Base-by-base conservation (phyloP, 2,888 invertebrate genomes). In the Leptarthrus brevirostris region DNA sequence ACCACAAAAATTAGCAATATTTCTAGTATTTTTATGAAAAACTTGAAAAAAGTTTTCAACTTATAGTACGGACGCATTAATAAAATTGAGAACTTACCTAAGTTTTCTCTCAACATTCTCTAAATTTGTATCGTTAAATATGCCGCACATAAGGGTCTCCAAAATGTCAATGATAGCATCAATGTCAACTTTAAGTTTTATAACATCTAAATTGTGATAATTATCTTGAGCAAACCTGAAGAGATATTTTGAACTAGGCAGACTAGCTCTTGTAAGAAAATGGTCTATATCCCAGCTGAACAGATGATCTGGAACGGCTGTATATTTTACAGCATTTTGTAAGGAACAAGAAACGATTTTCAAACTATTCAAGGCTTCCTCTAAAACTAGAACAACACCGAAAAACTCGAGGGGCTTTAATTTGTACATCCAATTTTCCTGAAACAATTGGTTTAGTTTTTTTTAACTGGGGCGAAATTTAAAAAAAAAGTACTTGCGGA, bases 271-370 rank as follows among this genome's bases (percentile, higher is more conserved):
- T 14, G 44, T 14, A 2, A 73, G n/a, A 22, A 70, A 76, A 12
- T 73, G 52, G 1, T 70, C 44, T 0, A 22, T 18, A 5, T 54
- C 12, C 76, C 76, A 76, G 18, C 74, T 58, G 47, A 74, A 76
- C 34, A 76, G 8, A 12, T 26, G 34, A 34, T 74, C 3, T 6
- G 75, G 75, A 24, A 61, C 5, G 0, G 18, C 8, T 2, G 40
- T 30, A 18, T 54, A 1, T 3, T n/a, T 64, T 6, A 10, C 12
- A 22, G n/a, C 6, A 12, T 22, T 14, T 47, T 44, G 18, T 3
- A 64, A 2, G 8, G 10, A 22, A 24, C 64, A 64, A 6, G n/a
- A 16, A 2, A 64, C 22, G 3, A 64, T 47, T 8, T 24, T 40
- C 2, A 64, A 44, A 24, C 18, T 20, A n/a, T 24, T 24, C 14